Evolutionary conservation across 2,797 vertebrate species (phyloP), one percentile per base, ranked within the genome.

Genomic region (Macropodus opercularis): DNA sequence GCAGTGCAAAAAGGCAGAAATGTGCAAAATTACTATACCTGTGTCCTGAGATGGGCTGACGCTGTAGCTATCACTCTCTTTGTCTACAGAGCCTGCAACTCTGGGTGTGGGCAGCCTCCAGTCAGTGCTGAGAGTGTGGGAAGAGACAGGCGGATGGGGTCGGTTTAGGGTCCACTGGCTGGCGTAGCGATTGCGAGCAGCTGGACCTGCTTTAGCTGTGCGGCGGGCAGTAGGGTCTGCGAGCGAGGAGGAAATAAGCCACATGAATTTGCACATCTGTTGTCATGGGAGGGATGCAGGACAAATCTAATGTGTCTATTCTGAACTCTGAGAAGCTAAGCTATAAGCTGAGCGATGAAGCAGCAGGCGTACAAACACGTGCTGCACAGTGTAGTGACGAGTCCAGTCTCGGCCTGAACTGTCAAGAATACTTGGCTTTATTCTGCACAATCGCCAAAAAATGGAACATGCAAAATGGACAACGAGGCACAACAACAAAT

Each of bases 21-120:
- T 26, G 35, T 2, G 19, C n/a, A n/a, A n/a, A n/a, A n/a, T n/a
- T n/a, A n/a, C n/a, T 35, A 59, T 39, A 88, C 97, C 97, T 92
- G 97, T 98, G 88, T 99, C 97, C 86, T 99, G 97, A 1, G 97
- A 99, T 36, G 97, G 97, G 89, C 97, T 99, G 88, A 98, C 96
- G 1, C 97, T 99, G 94, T 99, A 99, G 85, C 96, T 99, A 89
- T 99, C 97, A 0, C 97, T 98, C 70, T 99, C 97, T 81, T 98
- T 98, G 92, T 99, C 97, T 38, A 97, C 95, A 0, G 96, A 98
- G 2, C 97, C 97, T 0, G 95, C 86, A 0, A 95, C 96, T 63
- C 96, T 86, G 10, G 97, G 97, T 0, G 96, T 98, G 26, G 96
- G 95, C 57, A 99, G 93, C 90, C 97, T 95, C 96, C 97, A 98